phyloP scores from a whole-genome alignment of 2,113 vertebrate species.

The Antechinus flavipes region DNA sequence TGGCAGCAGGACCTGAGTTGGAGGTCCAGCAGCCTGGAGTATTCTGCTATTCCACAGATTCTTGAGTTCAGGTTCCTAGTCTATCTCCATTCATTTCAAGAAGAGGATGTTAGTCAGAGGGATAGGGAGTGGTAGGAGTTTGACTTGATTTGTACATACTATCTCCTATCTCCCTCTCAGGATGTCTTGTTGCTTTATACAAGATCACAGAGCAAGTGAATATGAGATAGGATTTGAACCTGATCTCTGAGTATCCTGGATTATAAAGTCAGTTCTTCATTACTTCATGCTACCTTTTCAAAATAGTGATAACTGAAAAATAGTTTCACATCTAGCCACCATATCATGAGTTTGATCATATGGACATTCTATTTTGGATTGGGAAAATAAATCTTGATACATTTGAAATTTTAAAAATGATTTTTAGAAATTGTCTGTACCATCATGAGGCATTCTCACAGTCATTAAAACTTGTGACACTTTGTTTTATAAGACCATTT shows the following conservation, averaged over 20 bases:
- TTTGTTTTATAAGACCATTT: constrained; percentile 7
- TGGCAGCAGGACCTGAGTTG: neutral
- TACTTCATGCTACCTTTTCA: neutral
- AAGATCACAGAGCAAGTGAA: neutral
- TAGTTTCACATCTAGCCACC: neutral
- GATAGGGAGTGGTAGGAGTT: neutral
- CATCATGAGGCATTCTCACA: constrained; percentile 1
- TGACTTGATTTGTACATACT: neutral
- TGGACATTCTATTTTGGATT: constrained; percentile 12
- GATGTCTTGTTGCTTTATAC: neutral
- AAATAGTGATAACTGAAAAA: neutral
- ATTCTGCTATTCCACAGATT: neutral
- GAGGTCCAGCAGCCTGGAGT: neutral
- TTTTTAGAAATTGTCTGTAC: neutral
- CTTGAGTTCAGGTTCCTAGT: neutral
- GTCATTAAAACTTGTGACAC: neutral
- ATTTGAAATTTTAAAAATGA: neutral
- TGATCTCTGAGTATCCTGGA: neutral
- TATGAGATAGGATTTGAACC: neutral
- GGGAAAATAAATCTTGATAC: neutral
- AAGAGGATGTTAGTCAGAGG: neutral
- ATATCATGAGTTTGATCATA: neutral
- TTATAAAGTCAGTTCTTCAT: neutral
- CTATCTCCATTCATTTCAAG: neutral
- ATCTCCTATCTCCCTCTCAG: neutral